Conservation (phyloP, 1,140 invertebrate species). For the Drosophila bocki region DNA sequence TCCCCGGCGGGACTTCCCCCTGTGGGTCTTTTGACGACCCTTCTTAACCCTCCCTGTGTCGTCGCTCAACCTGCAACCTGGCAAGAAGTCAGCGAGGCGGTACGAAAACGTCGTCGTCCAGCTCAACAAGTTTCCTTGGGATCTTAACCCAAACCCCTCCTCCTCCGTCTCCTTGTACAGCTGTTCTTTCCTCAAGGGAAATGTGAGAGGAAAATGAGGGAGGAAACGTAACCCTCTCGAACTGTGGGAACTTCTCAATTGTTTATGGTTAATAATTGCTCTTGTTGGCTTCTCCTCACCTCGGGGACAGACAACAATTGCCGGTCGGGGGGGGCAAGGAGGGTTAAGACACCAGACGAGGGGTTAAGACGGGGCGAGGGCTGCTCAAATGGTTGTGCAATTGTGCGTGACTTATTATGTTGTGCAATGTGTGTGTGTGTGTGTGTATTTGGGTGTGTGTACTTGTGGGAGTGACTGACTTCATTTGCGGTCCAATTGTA, state of each 20-base stretch:
- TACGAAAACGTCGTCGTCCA: slow-evolving; percentile 55
- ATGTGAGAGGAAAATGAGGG: slow-evolving; percentile 34
- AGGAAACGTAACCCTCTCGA: slow-evolving; percentile 51
- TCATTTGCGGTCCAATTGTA: slow-evolving; percentile 69
- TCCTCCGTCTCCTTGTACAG: slow-evolving; percentile 53
- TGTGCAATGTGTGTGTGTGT: slow-evolving; percentile 12
- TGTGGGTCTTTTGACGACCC: slow-evolving; percentile 26
- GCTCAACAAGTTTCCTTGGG: slow-evolving; percentile 72
- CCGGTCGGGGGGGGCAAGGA: neutral
- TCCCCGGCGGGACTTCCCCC: slow-evolving; percentile 33
- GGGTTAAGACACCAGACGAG: slow-evolving; percentile 3
- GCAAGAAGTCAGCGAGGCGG: slow-evolving; percentile 69
- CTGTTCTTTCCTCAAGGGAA: slow-evolving; percentile 60
- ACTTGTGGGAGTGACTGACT: slow-evolving; percentile 53
- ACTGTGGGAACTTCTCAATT: slow-evolving; percentile 83
- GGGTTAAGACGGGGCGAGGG: slow-evolving; percentile 10
- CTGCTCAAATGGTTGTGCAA: slow-evolving; percentile 63
- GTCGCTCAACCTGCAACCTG: slow-evolving; percentile 10
- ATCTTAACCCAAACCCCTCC: slow-evolving; percentile 26
- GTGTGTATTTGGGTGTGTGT: slow-evolving; percentile 11
- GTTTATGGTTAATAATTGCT: slow-evolving; percentile 82
- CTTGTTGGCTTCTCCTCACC: slow-evolving; percentile 82
- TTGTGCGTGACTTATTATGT: slow-evolving; percentile 69
- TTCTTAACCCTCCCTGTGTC: slow-evolving; percentile 10
- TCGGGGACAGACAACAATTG: slow-evolving; percentile 40